A percentile compares a stretch with the other conserved stretches of the same genome.
phyloP scores from a whole-genome alignment of 2,888 invertebrate genomes.

The Neria commutata region DNA sequence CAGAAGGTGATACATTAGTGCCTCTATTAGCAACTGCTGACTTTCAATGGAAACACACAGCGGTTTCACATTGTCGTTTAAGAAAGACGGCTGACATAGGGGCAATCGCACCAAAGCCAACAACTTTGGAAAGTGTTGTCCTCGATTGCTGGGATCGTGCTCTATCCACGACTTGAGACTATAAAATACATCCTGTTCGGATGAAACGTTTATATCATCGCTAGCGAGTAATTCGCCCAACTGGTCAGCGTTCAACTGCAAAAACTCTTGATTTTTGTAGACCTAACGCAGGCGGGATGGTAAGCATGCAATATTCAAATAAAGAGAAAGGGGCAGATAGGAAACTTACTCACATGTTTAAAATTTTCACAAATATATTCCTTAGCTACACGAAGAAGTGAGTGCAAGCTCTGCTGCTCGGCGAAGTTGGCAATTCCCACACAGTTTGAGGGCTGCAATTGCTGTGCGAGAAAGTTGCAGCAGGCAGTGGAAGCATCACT shows the following conservation, averaged over 20 bases:
- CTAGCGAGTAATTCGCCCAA: slow-evolving; percentile 79
- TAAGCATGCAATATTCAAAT: not conserved
- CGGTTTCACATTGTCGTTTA: slow-evolving; percentile 84
- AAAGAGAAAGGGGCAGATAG: too few species aligned
- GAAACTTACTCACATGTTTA: slow-evolving; percentile 76
- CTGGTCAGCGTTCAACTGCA: slow-evolving; percentile 73
- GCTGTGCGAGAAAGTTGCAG: slow-evolving; percentile 86
- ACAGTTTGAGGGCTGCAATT: slow-evolving; percentile 84
- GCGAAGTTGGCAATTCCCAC: slow-evolving; percentile 93
- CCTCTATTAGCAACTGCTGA: slow-evolving; percentile 90
- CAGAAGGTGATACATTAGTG: slow-evolving; percentile 89
- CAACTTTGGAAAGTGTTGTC: slow-evolving; percentile 73
- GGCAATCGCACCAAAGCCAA: slow-evolving; percentile 83
- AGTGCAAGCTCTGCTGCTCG: slow-evolving; percentile 85
- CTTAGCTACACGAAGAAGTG: slow-evolving; percentile 80
- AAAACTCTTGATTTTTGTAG: slow-evolving; percentile 61
- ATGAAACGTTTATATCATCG: slow-evolving; percentile 90
- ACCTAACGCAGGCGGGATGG: slow-evolving; percentile 41
- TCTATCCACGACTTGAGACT: slow-evolving; percentile 89
- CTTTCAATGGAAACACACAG: slow-evolving; percentile 73
- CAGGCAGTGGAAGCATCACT: slow-evolving; percentile 87
- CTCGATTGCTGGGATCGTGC: slow-evolving; percentile 74
- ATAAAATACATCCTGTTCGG: slow-evolving; percentile 88
- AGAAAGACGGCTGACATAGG: slow-evolving; percentile 84
- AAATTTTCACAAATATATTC: slow-evolving; percentile 84